Evolutionary conservation across 2,888 invertebrate genomes (phyloP).

Genomic region (Junonia oenone): DNA sequence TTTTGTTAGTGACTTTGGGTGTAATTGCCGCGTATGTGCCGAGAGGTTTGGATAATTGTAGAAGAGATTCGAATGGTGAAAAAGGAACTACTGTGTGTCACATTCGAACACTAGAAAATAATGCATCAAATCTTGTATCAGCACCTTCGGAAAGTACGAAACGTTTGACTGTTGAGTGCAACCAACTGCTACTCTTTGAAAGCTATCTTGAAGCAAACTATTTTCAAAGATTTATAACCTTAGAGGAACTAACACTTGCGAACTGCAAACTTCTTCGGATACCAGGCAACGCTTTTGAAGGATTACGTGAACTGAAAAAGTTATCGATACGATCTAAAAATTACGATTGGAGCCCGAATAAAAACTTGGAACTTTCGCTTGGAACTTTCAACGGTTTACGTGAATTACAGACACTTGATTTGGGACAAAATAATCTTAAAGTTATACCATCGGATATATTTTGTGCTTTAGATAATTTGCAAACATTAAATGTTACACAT

Average conservation of each 20-base stretch:
- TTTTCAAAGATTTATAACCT: constrained; percentile 85
- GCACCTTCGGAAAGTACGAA: constrained; percentile 84
- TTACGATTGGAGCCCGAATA: constrained; percentile 86
- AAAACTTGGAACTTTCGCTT: constrained; percentile 86
- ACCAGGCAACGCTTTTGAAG: constrained; percentile 88
- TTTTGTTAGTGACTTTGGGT: constrained; percentile 75
- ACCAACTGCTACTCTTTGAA: constrained; percentile 87
- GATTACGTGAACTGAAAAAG: constrained; percentile 88
- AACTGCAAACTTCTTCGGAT: constrained; percentile 90
- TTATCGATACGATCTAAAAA: constrained; percentile 89
- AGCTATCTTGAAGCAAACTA: constrained; percentile 86
- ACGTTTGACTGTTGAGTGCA: constrained; percentile 86
- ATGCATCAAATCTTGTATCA: constrained; percentile 82
- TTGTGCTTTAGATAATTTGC: constrained; percentile 88
- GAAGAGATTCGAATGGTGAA: constrained; percentile 61
- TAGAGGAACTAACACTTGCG: constrained; percentile 86
- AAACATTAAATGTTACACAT: constrained; percentile 89
- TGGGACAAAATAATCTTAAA: constrained; percentile 89
- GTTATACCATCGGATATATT: constrained; percentile 88
- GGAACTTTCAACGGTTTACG: constrained; percentile 87
- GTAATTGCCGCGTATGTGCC: constrained; percentile 67
- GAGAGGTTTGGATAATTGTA: constrained; percentile 64
- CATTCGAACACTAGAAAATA: constrained; percentile 84
- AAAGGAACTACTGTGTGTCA: constrained; percentile 81
- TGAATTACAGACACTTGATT: constrained; percentile 87